Conservation (phyloP, 2,797 vertebrate genomes). For the Pipistrellus kuhlii region DNA sequence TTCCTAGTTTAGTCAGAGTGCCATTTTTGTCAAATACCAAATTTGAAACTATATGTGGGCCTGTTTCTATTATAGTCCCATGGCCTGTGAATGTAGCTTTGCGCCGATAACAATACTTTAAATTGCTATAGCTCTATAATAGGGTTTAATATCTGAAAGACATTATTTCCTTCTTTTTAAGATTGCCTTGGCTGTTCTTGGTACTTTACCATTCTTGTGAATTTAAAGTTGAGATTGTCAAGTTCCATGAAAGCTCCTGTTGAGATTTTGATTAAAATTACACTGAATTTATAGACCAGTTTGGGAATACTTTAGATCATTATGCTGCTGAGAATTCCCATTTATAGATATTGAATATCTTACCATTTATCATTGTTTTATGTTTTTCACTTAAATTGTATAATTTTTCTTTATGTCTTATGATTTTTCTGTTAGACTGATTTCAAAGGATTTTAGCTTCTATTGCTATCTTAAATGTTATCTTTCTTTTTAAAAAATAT, state of each 20-base stretch:
- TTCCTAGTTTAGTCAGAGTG: constrained; percentile 49
- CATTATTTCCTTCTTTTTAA: constrained; percentile 39
- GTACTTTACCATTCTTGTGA: constrained; percentile 38
- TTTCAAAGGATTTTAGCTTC: constrained; percentile 52
- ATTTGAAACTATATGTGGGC: not conserved
- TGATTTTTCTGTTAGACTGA: constrained; percentile 42
- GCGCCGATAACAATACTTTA: constrained; percentile 25
- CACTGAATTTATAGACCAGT: constrained; percentile 40
- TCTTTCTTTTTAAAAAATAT: too few species aligned
- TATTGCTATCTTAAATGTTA: constrained; percentile 36
- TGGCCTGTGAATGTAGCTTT: not conserved
- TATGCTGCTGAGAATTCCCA: constrained; percentile 50
- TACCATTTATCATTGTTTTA: constrained; percentile 45
- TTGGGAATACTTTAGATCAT: constrained; percentile 46
- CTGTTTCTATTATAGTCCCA: constrained; percentile 31
- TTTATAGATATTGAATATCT: not conserved
- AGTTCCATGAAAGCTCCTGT: constrained; percentile 27
- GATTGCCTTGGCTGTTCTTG: constrained; percentile 1
- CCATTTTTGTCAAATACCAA: constrained; percentile 36
- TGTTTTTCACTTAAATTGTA: constrained; percentile 42
- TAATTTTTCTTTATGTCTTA: constrained; percentile 42
- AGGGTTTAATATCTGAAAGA: constrained; percentile 40
- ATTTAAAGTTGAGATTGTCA: constrained; percentile 51
- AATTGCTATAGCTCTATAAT: constrained; percentile 47
- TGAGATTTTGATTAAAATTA: constrained; percentile 53